Conservation (phyloP, 2,888 invertebrate genomes). For the Tipula confusa region DNA sequence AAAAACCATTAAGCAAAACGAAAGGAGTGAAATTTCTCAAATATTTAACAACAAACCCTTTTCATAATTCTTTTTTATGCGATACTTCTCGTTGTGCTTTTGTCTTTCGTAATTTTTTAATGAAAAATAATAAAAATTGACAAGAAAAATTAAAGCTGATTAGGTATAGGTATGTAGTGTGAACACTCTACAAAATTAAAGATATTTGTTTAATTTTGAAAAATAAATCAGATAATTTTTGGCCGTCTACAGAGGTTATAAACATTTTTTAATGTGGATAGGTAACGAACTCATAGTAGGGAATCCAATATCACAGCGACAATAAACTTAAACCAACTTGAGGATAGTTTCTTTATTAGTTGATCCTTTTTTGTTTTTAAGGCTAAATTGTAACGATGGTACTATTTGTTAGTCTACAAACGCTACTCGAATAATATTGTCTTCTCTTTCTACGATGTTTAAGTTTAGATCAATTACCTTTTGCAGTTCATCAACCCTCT, state of each 20-base stretch:
- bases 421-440: too few species aligned
- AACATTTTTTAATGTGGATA: background rate
- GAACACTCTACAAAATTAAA: background rate
- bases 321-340: too few species aligned
- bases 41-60: slow-evolving; percentile 25
- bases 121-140: background rate
- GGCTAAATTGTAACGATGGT: too few species aligned
- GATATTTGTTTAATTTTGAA: background rate
- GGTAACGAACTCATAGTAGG: too few species aligned
- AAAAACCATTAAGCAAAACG: slow-evolving; percentile 25
- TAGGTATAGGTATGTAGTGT: background rate
- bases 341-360: too few species aligned
- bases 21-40: slow-evolving; percentile 9
- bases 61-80: background rate
- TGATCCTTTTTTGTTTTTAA: too few species aligned
- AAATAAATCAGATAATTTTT: background rate
- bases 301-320: too few species aligned
- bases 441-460: too few species aligned
- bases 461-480: too few species aligned
- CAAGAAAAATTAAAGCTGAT: background rate
- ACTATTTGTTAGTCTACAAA: too few species aligned
- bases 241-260: background rate
- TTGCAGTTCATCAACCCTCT: too few species aligned
- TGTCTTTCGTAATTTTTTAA: slow-evolving; percentile 21
- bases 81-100: background rate